Base-by-base conservation (phyloP, 1,140 invertebrate genomes). In the Armadillidium nasatum region DNA sequence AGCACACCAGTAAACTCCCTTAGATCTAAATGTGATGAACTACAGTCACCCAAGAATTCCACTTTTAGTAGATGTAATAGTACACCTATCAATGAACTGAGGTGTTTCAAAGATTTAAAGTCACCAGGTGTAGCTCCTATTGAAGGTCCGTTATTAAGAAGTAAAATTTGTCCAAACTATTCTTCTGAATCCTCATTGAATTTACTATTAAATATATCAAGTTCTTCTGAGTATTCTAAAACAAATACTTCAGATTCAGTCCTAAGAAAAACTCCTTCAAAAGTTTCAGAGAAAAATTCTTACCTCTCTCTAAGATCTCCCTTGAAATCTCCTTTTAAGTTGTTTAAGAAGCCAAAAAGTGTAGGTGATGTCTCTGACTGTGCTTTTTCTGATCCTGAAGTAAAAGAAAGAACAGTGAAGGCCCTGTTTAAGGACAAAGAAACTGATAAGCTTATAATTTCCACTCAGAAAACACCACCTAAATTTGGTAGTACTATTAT, bases 81-180 rank as follows among this genome's bases (percentile, higher is more conserved):
- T 60, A 60, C 50, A 19, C 50, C 50, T 60, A 13, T 15, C 19
- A 60, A 13, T 19, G 11, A 13, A 60, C 19, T 19, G 7, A 60
- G 19, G 1, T 60, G 50, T 19, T 72, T 2, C 10, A 72, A 44
- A 45, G 7, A 7, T 60, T 60, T 19, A 60, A 7, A 60, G 19
- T 15, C 50, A 60, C 50, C 50, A 60, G 7, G 7, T 15, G 11
- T 60, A 3, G 50, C 11, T 15, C 50, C 50, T 15, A 60, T 60
- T 60, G 50, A 60, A 60, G 50, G 50, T 15, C 50, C 50, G 7
- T 60, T 60, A 60, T 60, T 60, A 60, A 60, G 50, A 60, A 60
- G 50, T 19, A 60, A 60, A 60, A 60, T 7, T 60, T 60, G 19
- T 19, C 50, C 50, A 60, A 60, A 19, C 19, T 15, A 13, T 15